Percentiles rank a stretch among this genome's conserved stretches.
These are phyloP conservation scores for Bufo gargarizans DNA, from an alignment of 2,113 vertebrate genomes.

Conservation along the genomic window DNA sequence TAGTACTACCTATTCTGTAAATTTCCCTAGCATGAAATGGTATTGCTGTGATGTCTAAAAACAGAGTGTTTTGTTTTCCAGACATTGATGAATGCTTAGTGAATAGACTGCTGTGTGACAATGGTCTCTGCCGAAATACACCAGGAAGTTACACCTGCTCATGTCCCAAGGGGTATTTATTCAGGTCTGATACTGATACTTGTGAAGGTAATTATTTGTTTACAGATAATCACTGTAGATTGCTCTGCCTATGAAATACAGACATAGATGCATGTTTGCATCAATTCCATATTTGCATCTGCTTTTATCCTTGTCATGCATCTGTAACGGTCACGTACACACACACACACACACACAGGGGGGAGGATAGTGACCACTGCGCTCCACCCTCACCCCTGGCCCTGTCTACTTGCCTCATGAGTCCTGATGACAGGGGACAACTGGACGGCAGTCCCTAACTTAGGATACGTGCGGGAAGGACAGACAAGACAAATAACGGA, in stretches of 20 bases:
- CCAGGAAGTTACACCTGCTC: conserved; percentile 78
- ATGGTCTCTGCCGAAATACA: conserved; percentile 74
- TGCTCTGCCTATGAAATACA: neutral
- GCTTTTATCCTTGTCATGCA: neutral
- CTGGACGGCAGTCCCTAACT: too few species aligned
- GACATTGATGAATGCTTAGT: conserved; percentile 77
- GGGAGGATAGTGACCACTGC: too few species aligned
- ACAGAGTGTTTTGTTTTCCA: conserved; percentile 56
- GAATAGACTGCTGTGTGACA: conserved; percentile 77
- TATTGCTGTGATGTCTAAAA: neutral
- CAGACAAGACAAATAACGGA: too few species aligned
- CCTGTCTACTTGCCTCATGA: too few species aligned
- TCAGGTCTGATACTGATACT: conserved; percentile 71
- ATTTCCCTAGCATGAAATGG: neutral
- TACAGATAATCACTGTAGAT: neutral
- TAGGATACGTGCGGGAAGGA: too few species aligned
- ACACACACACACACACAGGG: too few species aligned
- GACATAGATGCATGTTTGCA: neutral
- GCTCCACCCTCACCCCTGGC: too few species aligned
- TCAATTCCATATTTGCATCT: neutral
- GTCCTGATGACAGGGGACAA: too few species aligned
- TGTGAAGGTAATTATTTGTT: conserved; percentile 74
- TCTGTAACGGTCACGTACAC: too few species aligned
- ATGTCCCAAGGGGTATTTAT: conserved; percentile 76
- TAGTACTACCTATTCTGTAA: neutral